These are phyloP conservation scores for Anarsia innoxiella DNA, from an alignment of 2,888 invertebrate genomes.

Conservation along the genomic window DNA sequence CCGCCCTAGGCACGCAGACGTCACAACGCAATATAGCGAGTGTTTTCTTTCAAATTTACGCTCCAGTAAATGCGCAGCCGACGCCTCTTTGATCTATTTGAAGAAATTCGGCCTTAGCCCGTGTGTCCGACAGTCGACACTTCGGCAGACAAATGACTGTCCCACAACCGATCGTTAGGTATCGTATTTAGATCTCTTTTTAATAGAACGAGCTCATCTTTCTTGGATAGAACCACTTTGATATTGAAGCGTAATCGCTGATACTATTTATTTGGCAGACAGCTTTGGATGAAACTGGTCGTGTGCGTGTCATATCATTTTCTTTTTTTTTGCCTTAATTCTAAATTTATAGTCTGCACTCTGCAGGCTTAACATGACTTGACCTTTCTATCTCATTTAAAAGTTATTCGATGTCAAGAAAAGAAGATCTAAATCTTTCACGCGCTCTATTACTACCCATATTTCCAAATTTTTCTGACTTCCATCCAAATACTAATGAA, in stretches of 20 bases:
- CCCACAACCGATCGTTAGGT: slow-evolving; percentile 11
- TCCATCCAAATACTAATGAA: slow-evolving; percentile 19
- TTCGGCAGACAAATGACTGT: slow-evolving; percentile 20
- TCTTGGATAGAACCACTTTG: too few species aligned
- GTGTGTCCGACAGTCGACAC: slow-evolving; percentile 19
- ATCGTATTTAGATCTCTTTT: slow-evolving; percentile 11
- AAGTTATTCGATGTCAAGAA: too few species aligned
- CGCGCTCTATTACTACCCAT: too few species aligned
- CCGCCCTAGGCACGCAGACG: slow-evolving; percentile 12
- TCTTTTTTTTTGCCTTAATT: too few species aligned
- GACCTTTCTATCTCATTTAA: too few species aligned
- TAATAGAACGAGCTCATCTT: slow-evolving; percentile 5
- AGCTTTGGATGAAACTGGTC: too few species aligned
- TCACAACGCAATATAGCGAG: slow-evolving; percentile 28
- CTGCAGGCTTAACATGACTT: too few species aligned
- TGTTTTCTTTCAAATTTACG: slow-evolving; percentile 41
- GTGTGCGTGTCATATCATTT: too few species aligned
- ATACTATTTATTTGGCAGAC: slow-evolving; percentile 3
- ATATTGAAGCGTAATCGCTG: too few species aligned
- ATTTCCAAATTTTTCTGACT: too few species aligned
- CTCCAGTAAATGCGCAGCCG: slow-evolving; percentile 29
- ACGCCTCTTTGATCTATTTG: slow-evolving; percentile 43
- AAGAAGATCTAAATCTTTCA: too few species aligned
- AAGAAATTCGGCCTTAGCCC: slow-evolving; percentile 25
- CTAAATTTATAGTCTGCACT: too few species aligned